phyloP scores from a whole-genome alignment of 1,140 invertebrate genomes.

The Diachasma alloeum region DNA sequence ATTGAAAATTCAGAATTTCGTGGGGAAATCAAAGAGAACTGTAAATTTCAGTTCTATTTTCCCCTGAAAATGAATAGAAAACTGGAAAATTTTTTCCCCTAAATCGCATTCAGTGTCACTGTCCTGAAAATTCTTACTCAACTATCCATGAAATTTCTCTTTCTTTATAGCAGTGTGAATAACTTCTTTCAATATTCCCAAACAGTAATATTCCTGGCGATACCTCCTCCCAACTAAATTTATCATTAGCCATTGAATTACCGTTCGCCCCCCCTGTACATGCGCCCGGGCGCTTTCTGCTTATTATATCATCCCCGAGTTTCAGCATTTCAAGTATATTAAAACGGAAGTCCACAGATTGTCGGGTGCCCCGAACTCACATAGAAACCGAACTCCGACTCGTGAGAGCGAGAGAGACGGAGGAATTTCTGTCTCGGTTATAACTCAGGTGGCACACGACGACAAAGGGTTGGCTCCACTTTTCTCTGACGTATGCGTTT shows the following conservation, averaged over 20 bases:
- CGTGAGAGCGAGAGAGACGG: not conserved
- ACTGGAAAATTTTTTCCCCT: no score
- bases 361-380: not conserved
- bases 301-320: not conserved
- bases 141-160: no score
- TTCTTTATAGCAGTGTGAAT: no score
- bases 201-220: no score
- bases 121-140: no score
- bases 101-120: no score
- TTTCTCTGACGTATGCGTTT: not conserved
- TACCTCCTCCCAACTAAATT: not conserved
- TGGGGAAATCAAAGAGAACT: no score
- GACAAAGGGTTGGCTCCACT: not conserved
- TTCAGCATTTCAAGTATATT: constrained; percentile 32
- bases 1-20: no score
- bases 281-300: not conserved
- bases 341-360: constrained; percentile 37
- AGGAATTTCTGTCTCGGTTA: not conserved
- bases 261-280: not conserved
- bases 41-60: no score
- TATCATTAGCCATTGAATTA: constrained; percentile 16
- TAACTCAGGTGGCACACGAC: constrained; percentile 1
- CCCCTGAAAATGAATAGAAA: no score
- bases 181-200: no score
- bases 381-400: not conserved